Conservation (phyloP, 35 echinoderm and acorn worm genomes). For the Stichopus chloronotus region DNA sequence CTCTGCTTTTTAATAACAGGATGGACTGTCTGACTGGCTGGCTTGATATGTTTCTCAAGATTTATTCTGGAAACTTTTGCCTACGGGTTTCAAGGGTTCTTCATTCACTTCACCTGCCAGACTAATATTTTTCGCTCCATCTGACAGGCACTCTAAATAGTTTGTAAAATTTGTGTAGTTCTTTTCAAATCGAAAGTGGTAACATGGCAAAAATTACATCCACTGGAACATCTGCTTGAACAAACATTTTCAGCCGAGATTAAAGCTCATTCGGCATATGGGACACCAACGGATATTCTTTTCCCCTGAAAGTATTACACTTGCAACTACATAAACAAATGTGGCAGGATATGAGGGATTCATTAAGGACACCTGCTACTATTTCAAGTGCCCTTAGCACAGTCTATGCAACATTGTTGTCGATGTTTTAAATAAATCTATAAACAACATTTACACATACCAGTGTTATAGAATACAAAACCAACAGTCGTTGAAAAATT, state of each 20-base stretch:
- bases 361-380: neutral
- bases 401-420: neutral
- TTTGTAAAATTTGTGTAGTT: too few species aligned
- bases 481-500: too few species aligned
- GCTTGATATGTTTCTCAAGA: too few species aligned
- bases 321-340: neutral
- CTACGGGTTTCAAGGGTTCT: too few species aligned
- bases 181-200: neutral
- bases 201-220: neutral
- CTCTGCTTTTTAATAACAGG: too few species aligned
- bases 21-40: too few species aligned
- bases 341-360: neutral
- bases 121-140: too few species aligned
- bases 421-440: neutral
- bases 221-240: neutral
- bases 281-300: neutral
- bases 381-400: neutral
- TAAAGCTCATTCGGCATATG: neutral
- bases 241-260: neutral
- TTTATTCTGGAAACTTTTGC: too few species aligned
- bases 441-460: too few species aligned
- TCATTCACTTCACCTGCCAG: too few species aligned
- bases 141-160: too few species aligned
- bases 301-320: neutral
- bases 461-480: too few species aligned